A percentile compares a stretch with the other conserved stretches of the same genome.
These are phyloP conservation scores for Kryptolebias marmoratus DNA, from an alignment of 2,113 vertebrate genomes.

Conservation along the genomic window DNA sequence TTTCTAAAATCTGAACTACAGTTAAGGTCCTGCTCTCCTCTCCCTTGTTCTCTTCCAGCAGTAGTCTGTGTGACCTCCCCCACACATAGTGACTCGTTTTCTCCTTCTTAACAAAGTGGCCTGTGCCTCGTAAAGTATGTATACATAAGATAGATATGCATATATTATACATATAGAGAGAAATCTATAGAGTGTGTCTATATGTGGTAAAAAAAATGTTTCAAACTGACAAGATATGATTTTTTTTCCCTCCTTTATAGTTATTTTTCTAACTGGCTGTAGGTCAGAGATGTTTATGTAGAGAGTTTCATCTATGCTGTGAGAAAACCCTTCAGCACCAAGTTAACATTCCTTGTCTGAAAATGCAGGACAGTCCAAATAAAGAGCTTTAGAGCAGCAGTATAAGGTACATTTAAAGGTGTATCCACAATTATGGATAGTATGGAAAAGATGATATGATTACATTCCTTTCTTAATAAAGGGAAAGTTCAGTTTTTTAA, in stretches of 20 bases:
- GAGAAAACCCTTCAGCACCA: slow-evolving; percentile 59
- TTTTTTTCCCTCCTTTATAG: slow-evolving; percentile 48
- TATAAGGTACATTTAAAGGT: slow-evolving; percentile 17
- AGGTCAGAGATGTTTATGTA: slow-evolving; percentile 61
- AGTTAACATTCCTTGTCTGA: slow-evolving; percentile 74
- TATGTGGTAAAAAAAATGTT: slow-evolving; percentile 76
- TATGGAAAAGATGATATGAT: slow-evolving; percentile 49
- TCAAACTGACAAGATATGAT: slow-evolving; percentile 69
- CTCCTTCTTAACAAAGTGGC: slow-evolving; percentile 75
- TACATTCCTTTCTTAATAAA: slow-evolving; percentile 66
- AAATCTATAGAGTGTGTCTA: slow-evolving; percentile 79
- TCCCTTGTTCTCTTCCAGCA: slow-evolving; percentile 44
- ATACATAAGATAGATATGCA: slow-evolving; percentile 79
- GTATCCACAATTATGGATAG: slow-evolving; percentile 56
- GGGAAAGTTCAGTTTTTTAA: neutral
- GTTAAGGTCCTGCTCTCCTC: slow-evolving; percentile 35
- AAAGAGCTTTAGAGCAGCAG: slow-evolving; percentile 47
- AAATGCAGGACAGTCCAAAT: slow-evolving; percentile 60
- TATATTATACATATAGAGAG: slow-evolving; percentile 79
- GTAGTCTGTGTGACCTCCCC: slow-evolving; percentile 65
- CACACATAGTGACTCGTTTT: slow-evolving; percentile 70
- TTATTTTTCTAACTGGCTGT: slow-evolving; percentile 73
- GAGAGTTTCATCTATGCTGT: slow-evolving; percentile 54
- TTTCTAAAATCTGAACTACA: slow-evolving; percentile 36
- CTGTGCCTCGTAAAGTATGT: slow-evolving; percentile 76